Conservation (phyloP, 2,797 vertebrate species). For the Diplodus sargus region DNA sequence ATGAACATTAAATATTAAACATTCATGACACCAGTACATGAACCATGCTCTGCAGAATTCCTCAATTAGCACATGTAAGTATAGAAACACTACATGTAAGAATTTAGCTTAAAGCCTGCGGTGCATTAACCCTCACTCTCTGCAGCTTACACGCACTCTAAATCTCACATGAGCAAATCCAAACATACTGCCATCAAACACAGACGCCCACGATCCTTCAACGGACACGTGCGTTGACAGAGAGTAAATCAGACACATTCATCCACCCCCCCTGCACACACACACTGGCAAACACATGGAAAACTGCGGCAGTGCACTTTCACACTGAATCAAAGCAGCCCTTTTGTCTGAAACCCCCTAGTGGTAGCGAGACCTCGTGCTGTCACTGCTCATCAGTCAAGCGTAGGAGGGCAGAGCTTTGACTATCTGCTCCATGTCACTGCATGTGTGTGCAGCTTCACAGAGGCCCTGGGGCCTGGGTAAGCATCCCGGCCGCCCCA, state of each 20-base stretch:
- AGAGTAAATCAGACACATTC: slow-evolving; percentile 69
- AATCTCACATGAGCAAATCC: slow-evolving; percentile 48
- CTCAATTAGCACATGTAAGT: slow-evolving; percentile 26
- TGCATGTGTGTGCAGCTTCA: slow-evolving; percentile 62
- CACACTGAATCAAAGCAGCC: slow-evolving; percentile 60
- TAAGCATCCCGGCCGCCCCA: slow-evolving; percentile 29
- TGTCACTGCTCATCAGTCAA: slow-evolving; percentile 79
- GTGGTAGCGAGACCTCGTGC: slow-evolving; percentile 61
- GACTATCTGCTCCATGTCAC: slow-evolving; percentile 76
- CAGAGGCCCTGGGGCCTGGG: slow-evolving; percentile 58
- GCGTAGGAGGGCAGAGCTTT: slow-evolving; percentile 61
- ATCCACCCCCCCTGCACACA: slow-evolving; percentile 29
- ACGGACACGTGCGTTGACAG: slow-evolving; percentile 56
- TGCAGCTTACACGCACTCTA: slow-evolving; percentile 15
- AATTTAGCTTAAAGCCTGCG: slow-evolving; percentile 39
- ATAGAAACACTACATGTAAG: slow-evolving; percentile 12
- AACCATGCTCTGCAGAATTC: neutral
- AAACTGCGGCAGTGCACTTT: slow-evolving; percentile 34
- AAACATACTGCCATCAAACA: slow-evolving; percentile 60
- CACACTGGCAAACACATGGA: slow-evolving; percentile 34
- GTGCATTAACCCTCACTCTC: slow-evolving; percentile 35
- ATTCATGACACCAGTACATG: neutral
- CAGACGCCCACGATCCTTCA: slow-evolving; percentile 62
- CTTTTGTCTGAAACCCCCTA: slow-evolving; percentile 56
- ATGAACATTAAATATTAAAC: slow-evolving; percentile 22